A percentile compares a stretch with the other conserved stretches of the same genome.
phyloP scores from a whole-genome alignment of 2,797 vertebrate genomes.

The Notoglanidium macrostoma region DNA sequence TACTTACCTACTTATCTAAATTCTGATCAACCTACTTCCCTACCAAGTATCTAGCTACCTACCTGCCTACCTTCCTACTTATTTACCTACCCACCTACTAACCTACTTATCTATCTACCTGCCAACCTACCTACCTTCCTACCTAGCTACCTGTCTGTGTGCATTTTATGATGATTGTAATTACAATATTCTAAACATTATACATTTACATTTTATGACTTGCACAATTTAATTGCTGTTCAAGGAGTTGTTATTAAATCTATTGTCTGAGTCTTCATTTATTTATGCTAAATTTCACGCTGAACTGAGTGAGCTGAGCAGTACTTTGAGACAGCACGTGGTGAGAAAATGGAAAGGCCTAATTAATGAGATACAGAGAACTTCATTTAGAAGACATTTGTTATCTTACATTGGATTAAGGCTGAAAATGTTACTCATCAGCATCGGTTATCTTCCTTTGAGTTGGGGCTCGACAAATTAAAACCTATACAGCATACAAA shows the following conservation, averaged over 20 bases:
- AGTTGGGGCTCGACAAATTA: slow-evolving; percentile 34
- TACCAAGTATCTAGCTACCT: no score
- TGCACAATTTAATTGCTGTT: neutral
- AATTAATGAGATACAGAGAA: slow-evolving; percentile 27
- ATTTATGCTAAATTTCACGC: slow-evolving; percentile 18
- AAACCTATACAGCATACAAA: slow-evolving; percentile 23
- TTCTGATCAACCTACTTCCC: neutral
- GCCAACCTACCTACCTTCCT: neutral
- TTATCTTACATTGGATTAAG: slow-evolving; percentile 31
- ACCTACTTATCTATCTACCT: neutral
- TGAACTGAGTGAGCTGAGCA: neutral
- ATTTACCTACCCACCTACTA: neutral
- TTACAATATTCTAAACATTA: neutral
- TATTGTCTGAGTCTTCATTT: neutral
- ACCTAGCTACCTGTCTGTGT: neutral
- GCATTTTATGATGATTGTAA: neutral
- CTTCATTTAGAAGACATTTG: slow-evolving; percentile 35
- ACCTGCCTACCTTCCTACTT: neutral
- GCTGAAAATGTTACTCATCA: slow-evolving; percentile 37
- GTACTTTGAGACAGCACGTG: neutral
- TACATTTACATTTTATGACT: neutral
- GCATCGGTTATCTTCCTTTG: slow-evolving; percentile 28
- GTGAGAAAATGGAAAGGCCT: slow-evolving; percentile 10
- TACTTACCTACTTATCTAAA: no score
- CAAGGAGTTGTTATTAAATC: neutral